Base-by-base conservation (phyloP, 1,140 invertebrate genomes). In the Trichogramma pretiosum region DNA sequence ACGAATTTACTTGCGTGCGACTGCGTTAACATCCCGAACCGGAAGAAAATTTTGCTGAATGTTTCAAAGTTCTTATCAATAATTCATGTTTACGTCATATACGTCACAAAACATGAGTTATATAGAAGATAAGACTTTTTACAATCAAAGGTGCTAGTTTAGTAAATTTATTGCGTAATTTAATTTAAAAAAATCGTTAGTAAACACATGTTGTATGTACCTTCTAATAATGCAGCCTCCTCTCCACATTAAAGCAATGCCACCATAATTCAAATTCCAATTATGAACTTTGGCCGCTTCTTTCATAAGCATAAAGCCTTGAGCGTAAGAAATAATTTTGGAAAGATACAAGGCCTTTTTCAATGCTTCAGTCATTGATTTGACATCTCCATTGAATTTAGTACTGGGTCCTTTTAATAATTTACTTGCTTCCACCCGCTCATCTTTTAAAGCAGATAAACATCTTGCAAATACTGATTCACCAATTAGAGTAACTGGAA, bases 161-260 rank as follows among this genome's bases (percentile, higher is more conserved):
- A n/a, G n/a, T n/a, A n/a, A n/a, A n/a, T n/a, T n/a, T n/a, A n/a
- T n/a, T n/a, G n/a, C n/a, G 21, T 18, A 18, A 37, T 46, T 32
- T 10, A 28, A 28, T 28, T 28, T 28, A 28, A 28, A 11, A 28
- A 28, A 7, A 7, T 28, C 24, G 24, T 7, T 7, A 28, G 24
- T 7, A 28, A 28, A 28, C 24, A 28, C 5, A 28, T 28, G 11
- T 28, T 28, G 5, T 7, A 28, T 21, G 33, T 65, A 84, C 82
- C 84, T 95, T 64, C 94, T 80, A 62, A 98, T 99, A 62, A 99
- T 99, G 66, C 97, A 99, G 24, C 97, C 97, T 18, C 97, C 97
- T 55, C 96, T 79, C 97, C 97, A 99, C 96, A 99, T 99, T 1
- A 99, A 73, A 13, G 97, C 96, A 59, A 99, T 98, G 28, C 88